phyloP scores from a whole-genome alignment of 2,797 vertebrate species.

The Poeciliopsis gracilis region DNA sequence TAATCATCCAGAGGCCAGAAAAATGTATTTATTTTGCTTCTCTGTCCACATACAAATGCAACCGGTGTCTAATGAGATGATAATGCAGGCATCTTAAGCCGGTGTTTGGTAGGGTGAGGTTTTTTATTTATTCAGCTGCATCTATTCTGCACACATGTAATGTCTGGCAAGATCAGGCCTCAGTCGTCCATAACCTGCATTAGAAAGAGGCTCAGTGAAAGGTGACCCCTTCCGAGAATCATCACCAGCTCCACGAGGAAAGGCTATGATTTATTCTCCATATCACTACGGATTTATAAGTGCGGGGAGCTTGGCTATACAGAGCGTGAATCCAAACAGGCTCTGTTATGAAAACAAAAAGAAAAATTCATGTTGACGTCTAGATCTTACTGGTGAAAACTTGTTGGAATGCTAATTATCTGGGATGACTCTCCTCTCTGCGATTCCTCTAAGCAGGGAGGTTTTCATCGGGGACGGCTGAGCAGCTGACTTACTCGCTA shows the following conservation, averaged over 20 bases:
- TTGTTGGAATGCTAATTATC: constrained; percentile 4
- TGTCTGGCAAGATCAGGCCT: constrained; percentile 72
- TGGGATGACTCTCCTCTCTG: constrained; percentile 3
- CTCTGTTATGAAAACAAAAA: constrained; percentile 18
- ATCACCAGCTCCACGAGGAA: constrained; percentile 51
- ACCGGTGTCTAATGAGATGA: constrained; percentile 75
- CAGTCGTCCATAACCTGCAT: constrained; percentile 61
- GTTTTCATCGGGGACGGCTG: constrained; percentile 22
- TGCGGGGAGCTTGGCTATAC: constrained; percentile 53
- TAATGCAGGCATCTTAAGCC: constrained; percentile 73
- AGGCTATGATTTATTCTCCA: constrained; percentile 56
- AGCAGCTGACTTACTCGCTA: constrained; percentile 54
- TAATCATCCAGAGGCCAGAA: constrained; percentile 42
- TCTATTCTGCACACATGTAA: constrained; percentile 70
- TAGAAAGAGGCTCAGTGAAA: constrained; percentile 66
- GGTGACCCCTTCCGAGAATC: constrained; percentile 74
- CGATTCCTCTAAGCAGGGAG: constrained; percentile 7
- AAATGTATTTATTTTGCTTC: constrained; percentile 43
- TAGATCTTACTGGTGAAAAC: constrained; percentile 5
- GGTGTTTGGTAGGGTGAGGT: constrained; percentile 66
- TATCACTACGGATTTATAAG: constrained; percentile 41
- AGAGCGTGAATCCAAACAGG: constrained; percentile 10
- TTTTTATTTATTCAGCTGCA: constrained; percentile 78
- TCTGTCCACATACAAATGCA: constrained; percentile 59
- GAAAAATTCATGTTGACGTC: constrained; percentile 20